Conservation (phyloP, 2,797 vertebrate genomes). For the Tamandua tetradactyla region DNA sequence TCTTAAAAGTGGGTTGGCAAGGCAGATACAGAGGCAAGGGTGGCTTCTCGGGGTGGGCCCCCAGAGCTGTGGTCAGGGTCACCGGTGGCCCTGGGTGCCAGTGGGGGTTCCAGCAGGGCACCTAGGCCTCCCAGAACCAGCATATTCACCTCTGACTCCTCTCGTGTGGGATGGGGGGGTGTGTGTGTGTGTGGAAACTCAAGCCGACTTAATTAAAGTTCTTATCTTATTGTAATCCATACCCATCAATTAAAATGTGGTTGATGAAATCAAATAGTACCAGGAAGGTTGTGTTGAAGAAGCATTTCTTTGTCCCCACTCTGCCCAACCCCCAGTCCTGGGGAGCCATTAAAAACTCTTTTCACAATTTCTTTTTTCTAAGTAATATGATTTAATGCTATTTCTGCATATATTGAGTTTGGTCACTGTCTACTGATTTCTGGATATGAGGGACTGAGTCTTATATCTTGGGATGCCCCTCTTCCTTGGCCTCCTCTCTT, state of each 20-base stretch:
- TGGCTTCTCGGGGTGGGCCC: conserved; percentile 27
- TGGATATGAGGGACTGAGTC: not conserved
- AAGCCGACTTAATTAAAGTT: not conserved
- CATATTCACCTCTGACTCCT: not conserved
- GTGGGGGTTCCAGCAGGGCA: fast-evolving
- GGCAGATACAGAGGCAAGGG: not conserved
- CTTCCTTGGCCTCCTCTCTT: not conserved
- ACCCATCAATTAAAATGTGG: not conserved
- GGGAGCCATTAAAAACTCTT: not conserved
- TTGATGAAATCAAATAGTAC: not conserved
- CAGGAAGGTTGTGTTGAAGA: not conserved
- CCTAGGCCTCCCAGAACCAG: not conserved
- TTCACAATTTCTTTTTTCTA: not conserved
- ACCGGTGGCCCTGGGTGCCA: not conserved
- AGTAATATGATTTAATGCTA: not conserved
- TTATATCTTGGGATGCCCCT: not conserved
- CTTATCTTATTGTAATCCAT: not conserved
- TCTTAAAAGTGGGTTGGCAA: not conserved
- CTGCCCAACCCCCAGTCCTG: too few species aligned
- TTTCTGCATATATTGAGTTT: not conserved
- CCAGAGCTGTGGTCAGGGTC: not conserved
- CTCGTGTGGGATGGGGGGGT: not conserved
- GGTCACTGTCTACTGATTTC: not conserved
- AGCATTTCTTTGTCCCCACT: not conserved
- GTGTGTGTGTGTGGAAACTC: fast-evolving